phyloP scores from a whole-genome alignment of 2,888 invertebrate genomes.

The Microdon myrmicae region DNA sequence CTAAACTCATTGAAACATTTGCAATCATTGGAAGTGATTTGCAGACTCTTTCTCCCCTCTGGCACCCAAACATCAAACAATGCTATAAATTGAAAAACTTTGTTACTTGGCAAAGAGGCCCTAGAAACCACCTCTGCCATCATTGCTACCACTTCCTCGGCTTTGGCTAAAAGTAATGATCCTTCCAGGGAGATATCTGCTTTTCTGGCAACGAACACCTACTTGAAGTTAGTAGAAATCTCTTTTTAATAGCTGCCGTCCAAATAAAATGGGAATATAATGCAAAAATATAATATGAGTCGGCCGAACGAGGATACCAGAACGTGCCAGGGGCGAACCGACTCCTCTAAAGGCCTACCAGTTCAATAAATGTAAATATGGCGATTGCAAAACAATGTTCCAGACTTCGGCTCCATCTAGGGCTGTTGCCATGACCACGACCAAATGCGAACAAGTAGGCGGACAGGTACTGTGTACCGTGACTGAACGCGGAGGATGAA shows the following conservation, averaged over 20 bases:
- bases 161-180: constrained; percentile 24
- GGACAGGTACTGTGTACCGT: constrained; percentile 1
- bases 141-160: background rate
- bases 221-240: constrained; percentile 39
- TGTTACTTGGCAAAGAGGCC: constrained; percentile 11
- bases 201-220: constrained; percentile 43
- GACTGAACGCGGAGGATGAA: constrained; percentile 9
- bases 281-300: constrained; percentile 34
- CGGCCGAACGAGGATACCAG: constrained; percentile 23
- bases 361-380: constrained; percentile 52
- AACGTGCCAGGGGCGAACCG: constrained; percentile 16
- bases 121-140: background rate
- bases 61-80: constrained; percentile 7
- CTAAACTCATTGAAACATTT: constrained; percentile 15
- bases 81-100: constrained; percentile 51
- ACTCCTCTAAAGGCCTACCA: constrained; percentile 40
- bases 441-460: constrained; percentile 6
- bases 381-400: constrained; percentile 51
- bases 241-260: constrained; percentile 40
- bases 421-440: constrained; percentile 35
- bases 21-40: constrained; percentile 15
- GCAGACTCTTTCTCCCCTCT: background rate
- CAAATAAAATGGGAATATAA: constrained; percentile 27
- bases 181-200: constrained; percentile 15
- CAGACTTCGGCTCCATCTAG: constrained; percentile 23